A percentile compares a stretch with the other conserved stretches of the same genome.
These are phyloP conservation scores for Lepilemur septentrionalis DNA, from an alignment of 2,797 vertebrate genomes.

Conservation along the genomic window DNA sequence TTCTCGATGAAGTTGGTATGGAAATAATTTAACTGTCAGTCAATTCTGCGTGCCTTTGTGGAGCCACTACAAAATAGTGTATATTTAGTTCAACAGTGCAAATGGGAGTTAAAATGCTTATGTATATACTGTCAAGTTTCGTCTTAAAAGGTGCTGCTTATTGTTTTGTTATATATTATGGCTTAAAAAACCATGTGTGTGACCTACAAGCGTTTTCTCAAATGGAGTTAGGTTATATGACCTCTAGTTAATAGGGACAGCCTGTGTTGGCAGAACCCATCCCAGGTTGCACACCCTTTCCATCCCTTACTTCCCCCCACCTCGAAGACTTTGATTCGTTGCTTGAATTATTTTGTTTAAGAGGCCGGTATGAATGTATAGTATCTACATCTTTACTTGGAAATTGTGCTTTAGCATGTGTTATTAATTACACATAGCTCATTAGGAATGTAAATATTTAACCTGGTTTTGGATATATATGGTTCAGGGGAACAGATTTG, in stretches of 20 bases:
- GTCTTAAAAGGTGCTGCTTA: neutral
- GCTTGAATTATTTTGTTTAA: conserved; percentile 35
- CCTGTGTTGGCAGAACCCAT: neutral
- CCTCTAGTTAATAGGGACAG: neutral
- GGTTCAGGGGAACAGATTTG: conserved; percentile 36
- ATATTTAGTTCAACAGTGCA: neutral
- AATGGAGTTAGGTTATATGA: neutral
- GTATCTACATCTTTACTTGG: neutral
- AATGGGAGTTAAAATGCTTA: neutral
- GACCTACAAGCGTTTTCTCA: conserved; percentile 6
- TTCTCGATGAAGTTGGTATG: neutral
- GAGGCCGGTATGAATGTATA: neutral
- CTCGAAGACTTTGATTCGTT: conserved; percentile 23
- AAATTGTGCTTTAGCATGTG: neutral
- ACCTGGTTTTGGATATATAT: neutral
- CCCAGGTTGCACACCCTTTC: neutral
- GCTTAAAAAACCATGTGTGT: conserved; percentile 23
- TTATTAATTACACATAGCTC: neutral
- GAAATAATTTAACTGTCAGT: neutral
- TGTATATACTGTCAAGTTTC: neutral
- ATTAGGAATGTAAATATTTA: neutral
- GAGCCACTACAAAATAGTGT: neutral
- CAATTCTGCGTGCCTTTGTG: conserved; percentile 10
- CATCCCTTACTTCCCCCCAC: neutral
- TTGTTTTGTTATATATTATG: neutral